phyloP scores from a whole-genome alignment of 1,140 invertebrate genomes.

The Bombus ignitus region DNA sequence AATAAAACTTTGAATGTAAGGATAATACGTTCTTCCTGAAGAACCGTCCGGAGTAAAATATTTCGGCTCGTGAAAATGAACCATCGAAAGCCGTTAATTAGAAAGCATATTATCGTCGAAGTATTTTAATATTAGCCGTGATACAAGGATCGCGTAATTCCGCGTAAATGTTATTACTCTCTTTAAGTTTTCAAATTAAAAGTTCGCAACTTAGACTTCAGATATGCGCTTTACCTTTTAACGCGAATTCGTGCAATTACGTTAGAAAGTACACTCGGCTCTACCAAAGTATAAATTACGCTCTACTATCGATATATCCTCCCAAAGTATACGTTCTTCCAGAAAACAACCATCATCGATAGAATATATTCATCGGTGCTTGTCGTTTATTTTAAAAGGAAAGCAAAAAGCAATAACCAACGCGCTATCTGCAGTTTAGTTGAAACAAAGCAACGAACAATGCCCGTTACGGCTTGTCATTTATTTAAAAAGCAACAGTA shows the following conservation, averaged over 20 bases:
- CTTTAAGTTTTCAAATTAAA: conserved; percentile 17
- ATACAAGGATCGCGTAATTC: neutral
- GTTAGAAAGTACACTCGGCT: no score
- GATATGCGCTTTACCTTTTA: neutral
- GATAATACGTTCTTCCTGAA: no score
- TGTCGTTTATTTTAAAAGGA: no score
- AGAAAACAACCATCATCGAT: no score
- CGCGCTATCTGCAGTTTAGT: neutral
- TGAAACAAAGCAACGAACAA: neutral
- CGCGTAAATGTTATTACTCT: neutral
- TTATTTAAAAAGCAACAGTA: no score
- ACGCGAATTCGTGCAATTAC: neutral
- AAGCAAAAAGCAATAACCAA: neutral
- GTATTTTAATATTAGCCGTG: neutral
- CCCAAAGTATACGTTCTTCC: no score
- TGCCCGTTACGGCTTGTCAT: no score
- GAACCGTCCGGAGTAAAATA: no score
- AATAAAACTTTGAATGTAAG: neutral
- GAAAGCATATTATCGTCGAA: neutral
- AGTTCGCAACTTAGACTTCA: neutral
- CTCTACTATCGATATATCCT: no score
- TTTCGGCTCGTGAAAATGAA: neutral
- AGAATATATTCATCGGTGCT: no score
- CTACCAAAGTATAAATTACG: no score
- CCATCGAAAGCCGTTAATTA: neutral